Percentiles rank a stretch among this genome's conserved stretches.
phyloP scores from a whole-genome alignment of 2,888 invertebrate genomes.

The Ophion costatus region DNA sequence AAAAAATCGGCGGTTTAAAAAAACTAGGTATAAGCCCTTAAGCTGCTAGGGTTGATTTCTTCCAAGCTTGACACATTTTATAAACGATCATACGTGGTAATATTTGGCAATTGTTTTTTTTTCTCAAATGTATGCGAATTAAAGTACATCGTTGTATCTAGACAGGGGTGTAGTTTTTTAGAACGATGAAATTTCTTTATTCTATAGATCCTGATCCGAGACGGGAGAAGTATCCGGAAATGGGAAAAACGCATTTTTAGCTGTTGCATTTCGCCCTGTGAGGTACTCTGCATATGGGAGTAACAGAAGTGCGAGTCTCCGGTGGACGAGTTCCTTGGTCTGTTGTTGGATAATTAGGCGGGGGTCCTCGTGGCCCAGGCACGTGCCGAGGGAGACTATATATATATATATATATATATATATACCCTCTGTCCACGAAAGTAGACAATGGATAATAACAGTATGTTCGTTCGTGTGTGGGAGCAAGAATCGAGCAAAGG shows the following conservation, averaged over 20 bases:
- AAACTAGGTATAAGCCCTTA: too few species aligned
- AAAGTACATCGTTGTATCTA: too few species aligned
- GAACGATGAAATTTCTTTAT: background rate
- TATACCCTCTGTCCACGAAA: conserved; percentile 71
- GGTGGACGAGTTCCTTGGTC: conserved; percentile 52
- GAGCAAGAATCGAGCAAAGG: conserved; percentile 74
- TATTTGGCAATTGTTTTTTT: too few species aligned
- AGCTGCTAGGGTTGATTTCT: too few species aligned
- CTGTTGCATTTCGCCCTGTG: background rate
- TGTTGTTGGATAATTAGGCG: conserved; percentile 69
- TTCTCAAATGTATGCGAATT: too few species aligned
- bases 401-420: conserved; percentile 27
- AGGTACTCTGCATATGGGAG: background rate
- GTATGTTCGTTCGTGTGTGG: conserved; percentile 38
- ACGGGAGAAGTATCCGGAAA: background rate
- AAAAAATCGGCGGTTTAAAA: too few species aligned
- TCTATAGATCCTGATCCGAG: background rate
- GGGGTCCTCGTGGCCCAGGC: conserved; percentile 61
- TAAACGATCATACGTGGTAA: too few species aligned
- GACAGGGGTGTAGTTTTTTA: background rate
- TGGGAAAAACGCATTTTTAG: background rate
- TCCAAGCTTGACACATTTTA: too few species aligned
- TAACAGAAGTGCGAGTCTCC: conserved; percentile 16
- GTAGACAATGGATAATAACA: conserved; percentile 79
- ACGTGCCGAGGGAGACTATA: conserved; percentile 39